Evolutionary conservation across 1,140 invertebrate species (phyloP).

Genomic region (Sinella curviseta): DNA sequence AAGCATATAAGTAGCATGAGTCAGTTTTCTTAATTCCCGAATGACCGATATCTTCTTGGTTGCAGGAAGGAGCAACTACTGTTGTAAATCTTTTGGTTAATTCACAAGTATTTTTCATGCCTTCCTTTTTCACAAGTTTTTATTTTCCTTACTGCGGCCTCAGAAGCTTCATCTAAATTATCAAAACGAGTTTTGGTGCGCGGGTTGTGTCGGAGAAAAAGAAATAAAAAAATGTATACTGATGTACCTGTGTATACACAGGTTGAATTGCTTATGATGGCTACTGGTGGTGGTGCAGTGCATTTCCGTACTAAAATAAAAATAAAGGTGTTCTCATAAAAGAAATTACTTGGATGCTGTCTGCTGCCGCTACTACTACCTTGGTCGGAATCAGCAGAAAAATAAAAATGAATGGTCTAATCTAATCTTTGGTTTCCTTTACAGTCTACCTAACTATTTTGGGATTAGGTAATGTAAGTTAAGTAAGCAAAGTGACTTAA

Average conservation of each 20-base stretch:
- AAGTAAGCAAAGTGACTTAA: constrained; percentile 2
- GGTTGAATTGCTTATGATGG: too few relatives aligned
- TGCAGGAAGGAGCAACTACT: neutral
- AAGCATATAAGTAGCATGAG: neutral
- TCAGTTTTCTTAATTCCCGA: constrained; percentile 13
- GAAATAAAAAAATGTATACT: neutral
- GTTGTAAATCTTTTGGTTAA: constrained; percentile 22
- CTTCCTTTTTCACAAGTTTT: neutral
- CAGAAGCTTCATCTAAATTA: constrained; percentile 10
- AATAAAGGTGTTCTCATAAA: constrained; percentile 2
- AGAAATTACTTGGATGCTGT: neutral
- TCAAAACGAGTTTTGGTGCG: neutral
- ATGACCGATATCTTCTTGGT: constrained; percentile 21
- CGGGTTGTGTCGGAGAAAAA: neutral
- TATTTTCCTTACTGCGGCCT: neutral
- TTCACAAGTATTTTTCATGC: neutral
- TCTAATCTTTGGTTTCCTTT: too few relatives aligned
- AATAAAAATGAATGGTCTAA: too few relatives aligned
- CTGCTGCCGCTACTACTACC: neutral
- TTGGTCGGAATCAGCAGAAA: too few relatives aligned
- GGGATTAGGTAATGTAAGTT: too few relatives aligned
- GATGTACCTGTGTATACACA: too few relatives aligned
- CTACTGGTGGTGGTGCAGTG: neutral
- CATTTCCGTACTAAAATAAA: neutral
- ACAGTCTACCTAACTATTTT: too few relatives aligned